Conservation (phyloP, 2,888 invertebrate genomes). For the Steinernema scapterisci region DNA sequence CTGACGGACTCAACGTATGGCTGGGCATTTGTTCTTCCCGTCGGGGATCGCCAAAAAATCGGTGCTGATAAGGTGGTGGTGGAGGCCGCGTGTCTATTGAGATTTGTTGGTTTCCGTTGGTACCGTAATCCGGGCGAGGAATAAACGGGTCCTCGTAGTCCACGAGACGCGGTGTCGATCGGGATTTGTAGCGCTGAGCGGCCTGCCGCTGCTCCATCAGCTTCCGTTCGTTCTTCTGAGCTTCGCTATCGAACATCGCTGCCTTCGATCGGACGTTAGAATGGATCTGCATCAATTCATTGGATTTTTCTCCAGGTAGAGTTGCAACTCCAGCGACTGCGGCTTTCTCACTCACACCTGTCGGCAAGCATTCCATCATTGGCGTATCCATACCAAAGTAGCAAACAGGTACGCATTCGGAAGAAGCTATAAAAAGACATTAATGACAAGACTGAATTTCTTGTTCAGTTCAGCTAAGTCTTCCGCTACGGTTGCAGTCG, state of each 20-base stretch:
- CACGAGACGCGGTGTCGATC: background rate
- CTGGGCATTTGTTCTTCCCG: background rate
- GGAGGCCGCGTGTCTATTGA: conserved; percentile 8
- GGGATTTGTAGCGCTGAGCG: background rate
- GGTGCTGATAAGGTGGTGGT: conserved; percentile 11
- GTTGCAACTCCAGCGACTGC: background rate
- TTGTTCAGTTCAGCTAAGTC: too few species aligned
- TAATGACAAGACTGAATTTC: too few species aligned
- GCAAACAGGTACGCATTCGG: conserved; percentile 1
- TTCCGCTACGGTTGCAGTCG: too few species aligned
- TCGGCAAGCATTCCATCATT: background rate
- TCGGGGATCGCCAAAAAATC: background rate
- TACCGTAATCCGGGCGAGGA: conserved; percentile 6
- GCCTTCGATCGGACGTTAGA: conserved; percentile 31
- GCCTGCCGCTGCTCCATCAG: background rate
- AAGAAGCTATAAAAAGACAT: background rate
- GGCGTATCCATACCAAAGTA: conserved; percentile 29
- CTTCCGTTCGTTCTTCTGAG: conserved; percentile 10
- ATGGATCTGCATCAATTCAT: conserved; percentile 7
- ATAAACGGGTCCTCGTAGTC: conserved; percentile 15
- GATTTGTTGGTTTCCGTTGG: background rate
- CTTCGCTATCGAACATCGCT: conserved; percentile 30
- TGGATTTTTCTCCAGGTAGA: background rate
- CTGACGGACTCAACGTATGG: conserved; percentile 1
- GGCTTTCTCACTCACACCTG: background rate